Conservation (phyloP, 2,888 invertebrate species). For the Apamea epomidion region DNA sequence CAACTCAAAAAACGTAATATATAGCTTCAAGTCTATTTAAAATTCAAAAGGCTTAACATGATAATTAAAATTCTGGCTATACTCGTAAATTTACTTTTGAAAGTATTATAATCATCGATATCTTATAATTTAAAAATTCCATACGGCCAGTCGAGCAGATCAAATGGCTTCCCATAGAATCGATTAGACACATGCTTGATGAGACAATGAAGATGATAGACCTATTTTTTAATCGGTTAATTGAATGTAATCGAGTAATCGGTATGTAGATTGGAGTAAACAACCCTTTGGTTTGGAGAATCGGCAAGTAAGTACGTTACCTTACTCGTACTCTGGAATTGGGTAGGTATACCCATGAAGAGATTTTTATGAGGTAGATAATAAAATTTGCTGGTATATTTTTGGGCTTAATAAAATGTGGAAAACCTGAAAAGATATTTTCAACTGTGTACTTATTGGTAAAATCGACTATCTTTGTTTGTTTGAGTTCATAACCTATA, state of each 20-base stretch:
- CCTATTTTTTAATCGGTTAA: slow-evolving; percentile 56
- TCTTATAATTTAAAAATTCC: slow-evolving; percentile 59
- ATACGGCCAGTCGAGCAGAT: slow-evolving; percentile 42
- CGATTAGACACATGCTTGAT: slow-evolving; percentile 60
- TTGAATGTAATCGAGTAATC: slow-evolving; percentile 39
- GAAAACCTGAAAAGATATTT: no score
- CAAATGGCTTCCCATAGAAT: slow-evolving; percentile 63
- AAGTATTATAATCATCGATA: slow-evolving; percentile 58
- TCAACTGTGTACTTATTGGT: no score
- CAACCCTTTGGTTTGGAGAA: neutral
- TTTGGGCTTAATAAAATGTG: no score
- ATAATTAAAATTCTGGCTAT: slow-evolving; percentile 53
- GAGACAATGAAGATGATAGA: slow-evolving; percentile 54
- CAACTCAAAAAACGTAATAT: slow-evolving; percentile 39
- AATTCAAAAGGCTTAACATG: slow-evolving; percentile 47
- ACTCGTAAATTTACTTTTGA: slow-evolving; percentile 51
- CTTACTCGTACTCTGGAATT: no score
- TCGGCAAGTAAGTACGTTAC: no score
- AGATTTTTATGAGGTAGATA: no score
- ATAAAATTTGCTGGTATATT: no score
- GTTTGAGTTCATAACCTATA: no score
- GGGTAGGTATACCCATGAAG: no score
- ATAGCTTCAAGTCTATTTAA: slow-evolving; percentile 36
- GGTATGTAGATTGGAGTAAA: slow-evolving; percentile 17
- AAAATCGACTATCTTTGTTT: no score